Percentiles rank a stretch among this genome's conserved stretches.
Evolutionary conservation across 2,888 invertebrate genomes (phyloP).

Genomic region (Tetragnatha montana): DNA sequence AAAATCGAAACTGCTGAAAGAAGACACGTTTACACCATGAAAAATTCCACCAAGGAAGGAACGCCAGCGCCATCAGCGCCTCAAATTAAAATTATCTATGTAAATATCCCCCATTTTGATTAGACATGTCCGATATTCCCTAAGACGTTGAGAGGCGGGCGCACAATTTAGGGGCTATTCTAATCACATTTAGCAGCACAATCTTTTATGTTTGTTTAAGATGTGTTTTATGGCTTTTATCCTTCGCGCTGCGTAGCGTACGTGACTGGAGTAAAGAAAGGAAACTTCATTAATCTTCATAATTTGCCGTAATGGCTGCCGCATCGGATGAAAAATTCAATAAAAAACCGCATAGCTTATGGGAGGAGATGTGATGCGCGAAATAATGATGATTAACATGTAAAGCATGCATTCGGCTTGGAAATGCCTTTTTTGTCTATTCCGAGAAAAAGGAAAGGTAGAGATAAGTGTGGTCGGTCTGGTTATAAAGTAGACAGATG

Average conservation of each 20-base stretch:
- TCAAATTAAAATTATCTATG: slow-evolving; percentile 48
- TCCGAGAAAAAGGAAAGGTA: slow-evolving; percentile 3
- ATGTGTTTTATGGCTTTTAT: slow-evolving; percentile 67
- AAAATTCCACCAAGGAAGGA: too few relatives aligned
- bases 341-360: slow-evolving; percentile 40
- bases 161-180: slow-evolving; percentile 42
- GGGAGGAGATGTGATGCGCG: slow-evolving; percentile 29
- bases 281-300: slow-evolving; percentile 65
- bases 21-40: too few relatives aligned
- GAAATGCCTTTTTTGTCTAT: background rate
- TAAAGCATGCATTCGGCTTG: slow-evolving; percentile 19
- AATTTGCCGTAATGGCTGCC: slow-evolving; percentile 64
- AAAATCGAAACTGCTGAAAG: too few relatives aligned
- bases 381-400: slow-evolving; percentile 66
- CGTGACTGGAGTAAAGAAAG: slow-evolving; percentile 60
- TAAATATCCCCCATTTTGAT: slow-evolving; percentile 51
- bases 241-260: slow-evolving; percentile 25
- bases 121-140: slow-evolving; percentile 33
- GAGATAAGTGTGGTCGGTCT: slow-evolving; percentile 5
- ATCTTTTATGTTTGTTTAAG: slow-evolving; percentile 67
- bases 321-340: slow-evolving; percentile 67
- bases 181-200: slow-evolving; percentile 54
- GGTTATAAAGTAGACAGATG: too few relatives aligned
- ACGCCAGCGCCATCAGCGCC: too few relatives aligned
- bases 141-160: slow-evolving; percentile 4